These are phyloP conservation scores for Apantesis nais DNA, from an alignment of 2,888 invertebrate species.

Conservation along the genomic window DNA sequence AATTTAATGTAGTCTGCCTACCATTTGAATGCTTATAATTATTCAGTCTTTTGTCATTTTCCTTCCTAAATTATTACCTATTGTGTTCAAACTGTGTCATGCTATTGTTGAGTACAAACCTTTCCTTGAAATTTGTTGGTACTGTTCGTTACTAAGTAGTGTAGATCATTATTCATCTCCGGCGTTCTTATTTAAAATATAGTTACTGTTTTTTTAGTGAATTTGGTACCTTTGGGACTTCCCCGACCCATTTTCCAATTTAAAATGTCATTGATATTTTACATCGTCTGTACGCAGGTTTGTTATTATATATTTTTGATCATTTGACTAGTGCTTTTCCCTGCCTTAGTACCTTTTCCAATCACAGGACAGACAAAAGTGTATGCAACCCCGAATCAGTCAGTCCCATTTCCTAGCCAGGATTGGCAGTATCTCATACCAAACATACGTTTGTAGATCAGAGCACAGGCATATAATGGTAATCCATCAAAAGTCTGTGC, in stretches of 20 bases:
- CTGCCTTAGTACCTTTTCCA: too few species aligned
- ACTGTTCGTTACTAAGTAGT: background rate
- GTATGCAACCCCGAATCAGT: too few species aligned
- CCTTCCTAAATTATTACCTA: constrained; percentile 18
- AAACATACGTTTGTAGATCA: too few species aligned
- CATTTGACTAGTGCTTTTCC: too few species aligned
- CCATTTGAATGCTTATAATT: constrained; percentile 5
- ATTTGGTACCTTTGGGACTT: background rate
- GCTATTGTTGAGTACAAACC: background rate
- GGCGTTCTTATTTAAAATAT: background rate
- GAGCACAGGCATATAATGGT: too few species aligned
- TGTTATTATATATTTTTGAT: background rate
- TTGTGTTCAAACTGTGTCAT: constrained; percentile 11
- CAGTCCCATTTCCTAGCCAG: too few species aligned
- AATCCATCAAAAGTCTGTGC: too few species aligned
- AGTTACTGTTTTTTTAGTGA: background rate
- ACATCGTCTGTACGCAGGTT: background rate
- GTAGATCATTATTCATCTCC: background rate
- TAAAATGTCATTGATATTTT: background rate
- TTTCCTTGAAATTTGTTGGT: background rate
- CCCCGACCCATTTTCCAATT: background rate
- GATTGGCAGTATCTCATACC: too few species aligned
- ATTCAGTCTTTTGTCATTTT: constrained; percentile 13
- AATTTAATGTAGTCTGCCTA: constrained; percentile 9
- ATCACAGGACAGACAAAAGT: too few species aligned